phyloP scores from a whole-genome alignment of 2,113 vertebrate genomes.

The Agelaius tricolor region DNA sequence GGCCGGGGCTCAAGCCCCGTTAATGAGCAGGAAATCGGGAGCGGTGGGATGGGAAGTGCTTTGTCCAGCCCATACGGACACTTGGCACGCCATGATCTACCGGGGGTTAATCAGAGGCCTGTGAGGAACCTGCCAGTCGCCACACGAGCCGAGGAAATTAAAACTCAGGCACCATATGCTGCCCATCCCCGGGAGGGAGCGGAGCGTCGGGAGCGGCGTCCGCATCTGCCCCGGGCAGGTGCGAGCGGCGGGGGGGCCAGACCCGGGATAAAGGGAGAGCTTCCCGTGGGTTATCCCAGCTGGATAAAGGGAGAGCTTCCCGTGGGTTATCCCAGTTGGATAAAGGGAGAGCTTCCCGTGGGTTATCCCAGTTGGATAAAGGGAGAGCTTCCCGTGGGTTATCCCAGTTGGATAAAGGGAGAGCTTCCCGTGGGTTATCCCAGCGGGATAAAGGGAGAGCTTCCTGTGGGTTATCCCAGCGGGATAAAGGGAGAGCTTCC shows the following conservation, averaged over 20 bases:
- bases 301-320: not conserved
- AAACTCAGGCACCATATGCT: slow-evolving; percentile 29
- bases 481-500: too few relatives aligned
- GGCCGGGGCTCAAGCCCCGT: not conserved
- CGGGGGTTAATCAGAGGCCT: not conserved
- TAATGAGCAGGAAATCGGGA: not conserved
- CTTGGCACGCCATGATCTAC: not conserved
- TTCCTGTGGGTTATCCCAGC: too few relatives aligned
- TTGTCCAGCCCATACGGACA: not conserved
- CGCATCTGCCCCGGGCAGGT: slow-evolving; percentile 11
- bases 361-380: too few relatives aligned
- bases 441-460: too few relatives aligned
- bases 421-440: not conserved
- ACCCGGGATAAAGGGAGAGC: rapidly evolving
- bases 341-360: not conserved
- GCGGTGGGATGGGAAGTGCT: not conserved
- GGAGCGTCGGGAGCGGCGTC: not conserved
- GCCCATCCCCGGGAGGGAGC: not conserved
- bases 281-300: not conserved
- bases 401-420: not conserved
- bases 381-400: rapidly evolving
- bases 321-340: rapidly evolving
- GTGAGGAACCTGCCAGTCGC: slow-evolving; percentile 10
- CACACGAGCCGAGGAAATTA: slow-evolving; percentile 50
- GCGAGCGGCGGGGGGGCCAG: not conserved